Evolutionary conservation across 2,797 vertebrate genomes (phyloP), one percentile per base, ranked within the genome.

Genomic region (Gobio occitaniae): DNA sequence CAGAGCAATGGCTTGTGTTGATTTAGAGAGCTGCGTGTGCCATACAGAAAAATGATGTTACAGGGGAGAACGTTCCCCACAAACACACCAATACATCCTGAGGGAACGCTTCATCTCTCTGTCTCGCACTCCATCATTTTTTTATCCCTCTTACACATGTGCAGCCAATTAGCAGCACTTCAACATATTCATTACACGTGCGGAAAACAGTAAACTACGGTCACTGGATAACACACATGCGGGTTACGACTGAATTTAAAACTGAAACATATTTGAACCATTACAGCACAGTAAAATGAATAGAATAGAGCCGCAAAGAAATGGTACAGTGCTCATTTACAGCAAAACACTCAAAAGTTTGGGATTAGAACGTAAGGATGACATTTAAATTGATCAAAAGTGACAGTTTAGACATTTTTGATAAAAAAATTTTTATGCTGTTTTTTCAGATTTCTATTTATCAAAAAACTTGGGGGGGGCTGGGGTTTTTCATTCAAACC

Each of bases 1-100:
- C 54, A 63, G 41, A 76, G 29, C 52, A 36, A 32, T 83, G 70
- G 71, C 78, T 85, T 87, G 84, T 89, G 29, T 72, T 92, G 92
- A 93, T 94, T 92, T 90, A 92, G 80, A 86, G 84, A 84, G 84
- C 38, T 72, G 85, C 87, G 82, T 82, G 80, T 92, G 90, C 89
- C 89, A 88, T 88, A 90, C 86, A 78, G 79, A 87, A 90, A 92
- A 91, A 89, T 91, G 63, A 87, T 88, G 87, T 89, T 90, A 89
- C 85, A 91, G 88, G 82, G 79, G 68, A 82, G 89, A 88, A 88
- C 83, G 83, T 91, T 92, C 65, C 47, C 59, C 70, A 85, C 83
- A 87, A 84, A 84, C 86, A 88, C 87, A 89, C 88, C 70, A 81
- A 84, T 48, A 86, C 72, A 65, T 79, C 32, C 78, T 84, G 44